Evolutionary conservation across 2,113 vertebrate genomes (phyloP).

Genomic region (Pyrgilauda ruficollis): DNA sequence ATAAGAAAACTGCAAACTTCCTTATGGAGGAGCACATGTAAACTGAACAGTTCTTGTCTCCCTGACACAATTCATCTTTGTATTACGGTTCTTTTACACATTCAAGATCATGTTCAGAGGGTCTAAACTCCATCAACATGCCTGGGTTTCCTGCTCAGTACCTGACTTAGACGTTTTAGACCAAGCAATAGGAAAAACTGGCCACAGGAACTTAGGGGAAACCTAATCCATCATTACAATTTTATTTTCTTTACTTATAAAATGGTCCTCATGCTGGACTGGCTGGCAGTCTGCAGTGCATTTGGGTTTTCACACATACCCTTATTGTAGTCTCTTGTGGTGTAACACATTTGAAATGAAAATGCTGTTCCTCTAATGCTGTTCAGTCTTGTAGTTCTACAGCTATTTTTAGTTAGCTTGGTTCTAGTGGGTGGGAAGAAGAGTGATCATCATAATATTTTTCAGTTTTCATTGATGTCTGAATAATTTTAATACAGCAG

Average conservation of each 20-base stretch:
- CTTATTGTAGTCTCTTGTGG: not conserved
- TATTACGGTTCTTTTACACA: not conserved
- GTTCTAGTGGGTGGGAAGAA: not conserved
- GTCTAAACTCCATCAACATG: not conserved
- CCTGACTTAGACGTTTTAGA: not conserved
- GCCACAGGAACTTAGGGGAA: not conserved
- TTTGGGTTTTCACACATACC: not conserved
- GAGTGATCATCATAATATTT: not conserved
- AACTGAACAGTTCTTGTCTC: not conserved
- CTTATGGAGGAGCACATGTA: not conserved
- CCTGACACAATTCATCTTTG: not conserved
- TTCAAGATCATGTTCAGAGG: not conserved
- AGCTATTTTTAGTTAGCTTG: not conserved
- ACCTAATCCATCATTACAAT: not conserved
- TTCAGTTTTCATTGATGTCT: not conserved
- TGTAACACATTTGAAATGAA: not conserved
- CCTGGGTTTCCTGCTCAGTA: not conserved
- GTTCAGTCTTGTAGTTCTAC: not conserved
- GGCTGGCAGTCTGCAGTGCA: not conserved
- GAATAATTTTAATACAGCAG: not conserved
- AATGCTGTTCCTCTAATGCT: not conserved
- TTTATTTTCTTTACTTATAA: not conserved
- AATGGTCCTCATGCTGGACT: not conserved
- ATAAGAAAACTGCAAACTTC: not conserved
- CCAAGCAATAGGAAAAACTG: not conserved